A percentile compares a stretch with the other conserved stretches of the same genome.
phyloP scores from a whole-genome alignment of 2,113 vertebrate genomes.

The Accipiter cooperii region DNA sequence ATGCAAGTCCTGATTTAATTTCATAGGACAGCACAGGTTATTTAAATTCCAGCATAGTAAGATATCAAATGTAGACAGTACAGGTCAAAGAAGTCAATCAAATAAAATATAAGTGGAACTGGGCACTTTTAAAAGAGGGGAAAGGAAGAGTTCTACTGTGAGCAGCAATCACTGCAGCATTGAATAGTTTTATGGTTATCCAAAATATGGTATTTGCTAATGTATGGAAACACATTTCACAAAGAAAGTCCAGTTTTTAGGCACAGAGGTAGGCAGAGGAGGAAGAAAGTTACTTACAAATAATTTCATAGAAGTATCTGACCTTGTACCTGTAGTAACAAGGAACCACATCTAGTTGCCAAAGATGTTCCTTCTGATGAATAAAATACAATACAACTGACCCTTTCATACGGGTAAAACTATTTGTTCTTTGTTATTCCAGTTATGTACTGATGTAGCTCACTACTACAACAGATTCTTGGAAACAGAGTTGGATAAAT shows the following conservation, averaged over 20 bases:
- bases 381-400: neutral
- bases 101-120: neutral
- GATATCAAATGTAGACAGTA: neutral
- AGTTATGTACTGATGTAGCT: neutral
- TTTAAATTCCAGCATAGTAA: neutral
- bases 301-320: neutral
- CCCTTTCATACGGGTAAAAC: neutral
- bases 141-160: neutral
- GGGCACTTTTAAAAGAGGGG: neutral
- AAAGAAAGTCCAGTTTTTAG: neutral
- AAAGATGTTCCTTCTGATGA: neutral
- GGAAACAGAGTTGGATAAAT: neutral
- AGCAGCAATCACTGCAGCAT: neutral
- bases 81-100: neutral
- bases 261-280: neutral
- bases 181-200: neutral
- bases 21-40: neutral
- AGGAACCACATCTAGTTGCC: neutral
- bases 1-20: neutral
- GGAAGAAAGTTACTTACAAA: neutral
- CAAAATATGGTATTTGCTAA: neutral
- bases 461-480: neutral
- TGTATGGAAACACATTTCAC: neutral
- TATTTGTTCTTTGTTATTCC: neutral
- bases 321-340: neutral